These are phyloP conservation scores for Apamea anceps DNA, from an alignment of 2,888 invertebrate genomes.

Conservation along the genomic window DNA sequence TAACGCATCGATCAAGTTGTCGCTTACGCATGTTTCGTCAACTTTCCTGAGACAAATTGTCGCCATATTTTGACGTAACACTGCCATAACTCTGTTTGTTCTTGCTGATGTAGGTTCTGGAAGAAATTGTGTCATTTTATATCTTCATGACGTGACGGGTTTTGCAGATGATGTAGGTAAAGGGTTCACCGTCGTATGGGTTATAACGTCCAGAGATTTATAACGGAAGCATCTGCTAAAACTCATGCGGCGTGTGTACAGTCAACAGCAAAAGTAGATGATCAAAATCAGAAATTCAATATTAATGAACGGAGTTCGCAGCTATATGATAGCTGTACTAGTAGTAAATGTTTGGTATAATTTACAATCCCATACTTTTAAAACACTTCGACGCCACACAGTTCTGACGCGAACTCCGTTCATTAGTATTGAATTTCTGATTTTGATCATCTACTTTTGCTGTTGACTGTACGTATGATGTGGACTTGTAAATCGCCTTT, in stretches of 20 bases:
- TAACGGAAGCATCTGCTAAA: neutral
- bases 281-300: too few relatives aligned
- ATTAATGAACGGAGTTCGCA: too few relatives aligned
- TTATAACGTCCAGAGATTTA: neutral
- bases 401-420: too few relatives aligned
- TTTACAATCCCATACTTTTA: too few relatives aligned
- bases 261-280: too few relatives aligned
- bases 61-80: conserved; percentile 52
- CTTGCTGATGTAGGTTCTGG: conserved; percentile 47
- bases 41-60: conserved; percentile 53
- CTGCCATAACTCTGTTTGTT: conserved; percentile 60
- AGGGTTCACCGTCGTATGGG: neutral
- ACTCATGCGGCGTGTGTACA: neutral
- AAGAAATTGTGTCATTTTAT: conserved; percentile 34
- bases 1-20: conserved; percentile 75
- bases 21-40: conserved; percentile 45
- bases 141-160: conserved; percentile 9
- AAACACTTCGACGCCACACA: too few relatives aligned
- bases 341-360: too few relatives aligned
- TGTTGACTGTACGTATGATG: too few relatives aligned
- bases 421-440: too few relatives aligned
- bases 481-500: too few relatives aligned
- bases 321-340: too few relatives aligned
- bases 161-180: conserved; percentile 32
- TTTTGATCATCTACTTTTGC: too few relatives aligned